These are phyloP conservation scores for Podargus strigoides DNA, from an alignment of 2,797 vertebrate genomes.

Conservation along the genomic window DNA sequence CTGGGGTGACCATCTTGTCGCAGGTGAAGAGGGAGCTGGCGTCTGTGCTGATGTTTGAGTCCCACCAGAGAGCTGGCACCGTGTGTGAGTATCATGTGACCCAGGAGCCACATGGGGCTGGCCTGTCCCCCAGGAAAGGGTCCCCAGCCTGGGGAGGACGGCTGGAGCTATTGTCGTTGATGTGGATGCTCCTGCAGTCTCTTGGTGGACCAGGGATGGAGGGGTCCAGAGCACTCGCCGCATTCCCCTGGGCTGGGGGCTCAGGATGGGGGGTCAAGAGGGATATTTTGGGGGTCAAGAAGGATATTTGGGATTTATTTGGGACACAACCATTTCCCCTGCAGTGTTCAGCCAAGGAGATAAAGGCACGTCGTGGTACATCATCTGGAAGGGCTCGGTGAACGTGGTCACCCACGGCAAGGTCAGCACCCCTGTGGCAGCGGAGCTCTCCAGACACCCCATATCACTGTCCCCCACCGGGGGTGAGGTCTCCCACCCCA, in stretches of 20 bases:
- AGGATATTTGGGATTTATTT: too few relatives aligned
- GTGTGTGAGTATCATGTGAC: slow-evolving; percentile 81
- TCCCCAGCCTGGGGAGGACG: rapidly evolving
- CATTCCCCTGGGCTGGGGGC: rapidly evolving
- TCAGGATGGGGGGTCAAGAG: not conserved
- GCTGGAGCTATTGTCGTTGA: rapidly evolving
- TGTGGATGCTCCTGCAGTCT: not conserved
- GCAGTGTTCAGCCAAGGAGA: slow-evolving; percentile 97
- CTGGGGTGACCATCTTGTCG: not conserved
- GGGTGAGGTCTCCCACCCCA: not conserved
- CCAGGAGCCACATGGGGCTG: rapidly evolving
- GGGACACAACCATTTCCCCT: not conserved
- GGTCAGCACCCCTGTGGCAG: slow-evolving; percentile 60
- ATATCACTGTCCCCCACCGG: rapidly evolving
- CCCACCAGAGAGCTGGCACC: slow-evolving; percentile 88
- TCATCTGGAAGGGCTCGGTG: slow-evolving; percentile 97
- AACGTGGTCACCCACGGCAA: slow-evolving; percentile 97
- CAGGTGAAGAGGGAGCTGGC: slow-evolving; percentile 94
- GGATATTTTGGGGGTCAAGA: not conserved
- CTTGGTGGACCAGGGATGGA: not conserved
- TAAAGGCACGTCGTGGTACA: slow-evolving; percentile 97
- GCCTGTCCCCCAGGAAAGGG: not conserved
- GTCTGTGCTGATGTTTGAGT: slow-evolving; percentile 90
- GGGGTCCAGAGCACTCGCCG: too few relatives aligned
- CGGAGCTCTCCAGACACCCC: not conserved